Base-by-base conservation (phyloP, 2,113 vertebrate genomes). In the Pipa parva region DNA sequence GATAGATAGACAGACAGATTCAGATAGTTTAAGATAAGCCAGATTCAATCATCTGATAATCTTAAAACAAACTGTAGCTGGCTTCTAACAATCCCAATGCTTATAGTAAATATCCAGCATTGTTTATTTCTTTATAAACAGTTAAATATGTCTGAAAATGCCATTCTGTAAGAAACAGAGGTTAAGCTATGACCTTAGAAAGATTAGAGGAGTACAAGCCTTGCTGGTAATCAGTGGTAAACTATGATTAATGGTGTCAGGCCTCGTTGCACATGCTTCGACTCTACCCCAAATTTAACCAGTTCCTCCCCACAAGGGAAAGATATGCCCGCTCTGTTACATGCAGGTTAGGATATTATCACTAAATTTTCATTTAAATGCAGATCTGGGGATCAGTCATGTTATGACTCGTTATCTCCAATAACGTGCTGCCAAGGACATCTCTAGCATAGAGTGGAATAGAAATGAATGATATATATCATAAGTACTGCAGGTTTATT, bases 191-290 rank as follows among this genome's bases (percentile, higher is more conserved):
- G 81, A 83, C 81, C 78, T 75, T 0, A 22, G 75, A 80, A 79
- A 78, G 71, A 21, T 21, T 33, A 39, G 78, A 79, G 77, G 75
- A 79, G 79, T 78, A 82, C 76, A 80, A 77, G 78, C 75, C 76
- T 72, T 5, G 63, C 75, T 79, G 78, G 78, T 80, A 79, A 83
- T 78, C 77, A 75, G 72, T 72, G 31, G 71, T 79, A 83, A 79
- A 81, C 71, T 72, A 77, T 78, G 81, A 81, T 79, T 80, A 81
- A 83, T 77, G 76, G 72, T 64, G 74, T 25, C 68, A 72, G 11
- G 71, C 77, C 75, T 77, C 72, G 61, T 12, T 15, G 76, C 73
- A 33, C 74, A 54, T 12, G 60, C 71, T 71, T 74, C 49, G 62
- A 74, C 50, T 65, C 24, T 39, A 65, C 65, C 72, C 72, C 45